Evolutionary conservation across 37 sponge, comb jelly and placozoan genomes (phyloP).

Genomic region (Amphimedon queenslandica): DNA sequence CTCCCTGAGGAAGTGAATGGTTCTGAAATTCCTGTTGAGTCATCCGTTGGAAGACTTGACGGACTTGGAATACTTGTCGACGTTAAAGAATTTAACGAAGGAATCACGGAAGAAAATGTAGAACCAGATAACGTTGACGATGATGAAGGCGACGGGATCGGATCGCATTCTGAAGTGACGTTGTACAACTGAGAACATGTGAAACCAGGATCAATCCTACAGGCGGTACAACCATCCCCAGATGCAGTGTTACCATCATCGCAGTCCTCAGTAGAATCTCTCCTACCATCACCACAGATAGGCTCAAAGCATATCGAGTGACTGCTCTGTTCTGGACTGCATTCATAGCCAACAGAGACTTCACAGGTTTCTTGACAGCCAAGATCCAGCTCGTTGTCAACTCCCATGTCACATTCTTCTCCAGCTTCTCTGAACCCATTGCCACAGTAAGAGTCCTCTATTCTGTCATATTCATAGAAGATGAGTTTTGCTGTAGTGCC

Average conservation of each 20-base stretch:
- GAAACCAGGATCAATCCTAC: slow-evolving; percentile 9
- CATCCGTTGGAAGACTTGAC: no score
- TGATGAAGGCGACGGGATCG: neutral
- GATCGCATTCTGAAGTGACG: slow-evolving; percentile 19
- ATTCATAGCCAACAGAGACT: slow-evolving; percentile 15
- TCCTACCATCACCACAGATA: slow-evolving; percentile 51
- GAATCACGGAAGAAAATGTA: no score
- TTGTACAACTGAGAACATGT: slow-evolving; percentile 24
- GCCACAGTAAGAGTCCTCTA: slow-evolving; percentile 34
- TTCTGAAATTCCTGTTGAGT: no score
- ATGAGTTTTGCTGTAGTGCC: neutral
- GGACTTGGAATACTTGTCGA: no score
- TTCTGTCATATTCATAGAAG: neutral
- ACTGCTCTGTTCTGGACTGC: slow-evolving; percentile 18
- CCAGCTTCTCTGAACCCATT: slow-evolving; percentile 55
- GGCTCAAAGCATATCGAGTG: slow-evolving; percentile 14
- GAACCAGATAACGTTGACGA: no score
- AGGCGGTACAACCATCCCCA: slow-evolving; percentile 51
- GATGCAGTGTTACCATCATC: slow-evolving; percentile 35
- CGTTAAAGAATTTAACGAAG: no score
- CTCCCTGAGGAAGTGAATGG: no score
- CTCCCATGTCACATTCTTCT: slow-evolving; percentile 61
- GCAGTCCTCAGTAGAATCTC: slow-evolving; percentile 51
- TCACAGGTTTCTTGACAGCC: slow-evolving; percentile 26
- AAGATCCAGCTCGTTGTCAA: neutral